phyloP scores from a whole-genome alignment of 2,113 vertebrate genomes.

The Dromaius novaehollandiae region DNA sequence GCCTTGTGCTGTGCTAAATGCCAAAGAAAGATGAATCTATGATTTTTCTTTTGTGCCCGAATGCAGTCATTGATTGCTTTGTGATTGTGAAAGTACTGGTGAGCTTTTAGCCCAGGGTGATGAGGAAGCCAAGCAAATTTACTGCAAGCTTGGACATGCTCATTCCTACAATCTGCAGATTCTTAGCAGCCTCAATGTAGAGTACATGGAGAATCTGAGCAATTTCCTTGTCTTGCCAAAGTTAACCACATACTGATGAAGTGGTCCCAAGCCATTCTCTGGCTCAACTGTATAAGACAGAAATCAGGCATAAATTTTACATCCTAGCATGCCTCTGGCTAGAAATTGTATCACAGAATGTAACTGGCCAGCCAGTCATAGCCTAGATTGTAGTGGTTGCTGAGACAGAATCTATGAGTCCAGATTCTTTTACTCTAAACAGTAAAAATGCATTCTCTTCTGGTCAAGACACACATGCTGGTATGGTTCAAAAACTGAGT shows the following conservation, averaged over 20 bases:
- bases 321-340: background rate
- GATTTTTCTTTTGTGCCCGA: background rate
- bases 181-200: background rate
- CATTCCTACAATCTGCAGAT: background rate
- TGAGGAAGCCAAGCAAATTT: background rate
- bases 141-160: background rate
- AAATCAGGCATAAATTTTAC: background rate
- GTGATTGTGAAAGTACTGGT: background rate
- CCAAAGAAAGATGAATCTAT: background rate
- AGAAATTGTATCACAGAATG: background rate
- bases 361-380: background rate
- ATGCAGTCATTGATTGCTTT: background rate
- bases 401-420: background rate
- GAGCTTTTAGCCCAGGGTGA: background rate
- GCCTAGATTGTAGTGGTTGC: background rate
- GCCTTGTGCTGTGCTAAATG: background rate
- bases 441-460: background rate
- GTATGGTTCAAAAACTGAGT: background rate
- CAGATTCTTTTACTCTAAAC: background rate
- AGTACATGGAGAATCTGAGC: background rate
- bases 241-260: conserved; percentile 30
- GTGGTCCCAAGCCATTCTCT: background rate
- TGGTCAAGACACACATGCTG: background rate
- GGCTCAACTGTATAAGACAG: background rate
- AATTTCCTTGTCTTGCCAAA: background rate